Conservation (phyloP, 30 jellyfish, hydroid and myxozoan species). For the Aurelia aurita complex sp. Pacific region DNA sequence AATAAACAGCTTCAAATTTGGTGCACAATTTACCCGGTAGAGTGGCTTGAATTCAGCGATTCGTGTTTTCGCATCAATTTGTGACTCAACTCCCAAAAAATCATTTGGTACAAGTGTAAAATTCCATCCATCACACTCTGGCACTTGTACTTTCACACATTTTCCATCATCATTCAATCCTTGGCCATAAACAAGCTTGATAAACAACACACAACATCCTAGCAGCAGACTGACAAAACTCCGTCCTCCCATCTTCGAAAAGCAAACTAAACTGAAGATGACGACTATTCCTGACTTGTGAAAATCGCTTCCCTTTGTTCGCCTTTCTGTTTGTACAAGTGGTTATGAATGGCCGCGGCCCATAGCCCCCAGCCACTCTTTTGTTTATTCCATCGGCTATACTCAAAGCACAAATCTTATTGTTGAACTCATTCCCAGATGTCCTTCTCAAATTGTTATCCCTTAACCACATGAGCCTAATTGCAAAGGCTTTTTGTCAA, state of each 20-base stretch:
- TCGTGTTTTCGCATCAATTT: conserved; percentile 75
- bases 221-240: background rate
- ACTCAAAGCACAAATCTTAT: conserved; percentile 40
- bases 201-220: conserved; percentile 11
- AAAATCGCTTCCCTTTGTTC: conserved; percentile 38
- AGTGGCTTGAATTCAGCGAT: conserved; percentile 85
- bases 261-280: conserved; percentile 21
- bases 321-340: conserved; percentile 14
- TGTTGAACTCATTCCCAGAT: conserved; percentile 54
- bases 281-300: conserved; percentile 45
- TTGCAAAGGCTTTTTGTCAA: conserved; percentile 35
- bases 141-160: conserved; percentile 43
- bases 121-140: conserved; percentile 71
- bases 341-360: conserved; percentile 13
- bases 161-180: conserved; percentile 34
- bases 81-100: conserved; percentile 75
- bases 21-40: conserved; percentile 77
- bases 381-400: conserved; percentile 45
- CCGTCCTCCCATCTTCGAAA: conserved; percentile 46
- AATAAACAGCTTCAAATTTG: conserved; percentile 69
- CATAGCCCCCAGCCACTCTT: conserved; percentile 55
- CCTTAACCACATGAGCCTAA: conserved; percentile 48
- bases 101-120: conserved; percentile 78
- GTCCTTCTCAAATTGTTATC: conserved; percentile 57
- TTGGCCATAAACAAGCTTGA: conserved; percentile 44